Evolutionary conservation across 30 jellyfish, hydroid and myxozoan genomes (phyloP), one percentile per base, ranked within the genome.

Genomic region (Chrysaora quinquecirrha): DNA sequence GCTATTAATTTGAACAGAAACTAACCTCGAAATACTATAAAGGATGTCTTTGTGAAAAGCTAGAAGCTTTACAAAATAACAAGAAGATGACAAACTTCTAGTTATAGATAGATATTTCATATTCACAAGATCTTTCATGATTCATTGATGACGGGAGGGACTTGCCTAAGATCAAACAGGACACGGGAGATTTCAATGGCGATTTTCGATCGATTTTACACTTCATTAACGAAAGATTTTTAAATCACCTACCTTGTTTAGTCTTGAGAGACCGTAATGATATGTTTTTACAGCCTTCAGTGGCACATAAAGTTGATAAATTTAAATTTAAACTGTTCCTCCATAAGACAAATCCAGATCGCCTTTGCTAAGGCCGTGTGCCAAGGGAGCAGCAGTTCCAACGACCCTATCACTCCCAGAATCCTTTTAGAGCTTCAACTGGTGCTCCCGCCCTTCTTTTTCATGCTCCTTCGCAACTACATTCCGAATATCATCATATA

Each of bases 401-500:
- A 72, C 86, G 85, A 86, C 20, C 61, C 43, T 70, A 38, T 20
- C 29, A 60, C 86, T 74, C 94, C 87, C 87, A 84, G 82, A 12
- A 69, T 69, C 33, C 92, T 23, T 82, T 68, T 81, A 75, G 35
- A 54, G 46, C 89, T 47, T 78, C 80, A 69, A 27, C 73, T 72
- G 85, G 80, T 80, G 78, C 90, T 69, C 92, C 90, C 90, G 84
- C 85, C 92, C 92, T 69, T 70, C 85, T 35, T 19, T 19, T 54
- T 82, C 78, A 47, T 78, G 64, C 34, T 54, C 76, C 68, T 52
- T 19, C 68, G 68, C 68, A 3, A 16, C 16, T 6, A 16, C 58
- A n/a, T n/a, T n/a, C n/a, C n/a, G n/a, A n/a, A n/a, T n/a, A n/a
- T n/a, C n/a, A n/a, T n/a, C n/a, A n/a, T n/a, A n/a, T n/a, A n/a